Evolutionary conservation across 2,888 invertebrate genomes (phyloP).

Genomic region (Erannis defoliaria): DNA sequence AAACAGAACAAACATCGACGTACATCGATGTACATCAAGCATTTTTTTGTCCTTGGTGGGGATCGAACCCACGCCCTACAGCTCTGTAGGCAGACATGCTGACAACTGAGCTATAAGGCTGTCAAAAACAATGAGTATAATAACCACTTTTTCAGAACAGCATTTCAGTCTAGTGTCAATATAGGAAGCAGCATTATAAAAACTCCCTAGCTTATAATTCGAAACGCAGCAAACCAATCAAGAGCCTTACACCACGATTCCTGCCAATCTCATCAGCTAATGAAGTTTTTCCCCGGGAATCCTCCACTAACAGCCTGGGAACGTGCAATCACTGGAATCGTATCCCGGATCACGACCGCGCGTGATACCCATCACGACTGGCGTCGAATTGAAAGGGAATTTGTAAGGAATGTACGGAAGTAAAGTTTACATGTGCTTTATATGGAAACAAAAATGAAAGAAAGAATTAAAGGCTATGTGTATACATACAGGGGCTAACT

Average conservation of each 20-base stretch:
- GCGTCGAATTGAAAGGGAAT: slow-evolving; percentile 43
- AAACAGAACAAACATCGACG: too few species aligned
- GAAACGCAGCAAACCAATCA: slow-evolving; percentile 8
- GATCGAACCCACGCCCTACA: too few species aligned
- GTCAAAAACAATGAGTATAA: too few species aligned
- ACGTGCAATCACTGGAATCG: slow-evolving; percentile 19
- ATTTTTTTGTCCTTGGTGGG: too few species aligned
- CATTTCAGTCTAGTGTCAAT: neutral
- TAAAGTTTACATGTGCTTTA: slow-evolving; percentile 2
- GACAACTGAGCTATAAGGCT: too few species aligned
- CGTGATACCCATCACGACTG: slow-evolving; percentile 72
- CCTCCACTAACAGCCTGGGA: slow-evolving; percentile 20
- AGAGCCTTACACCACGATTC: neutral
- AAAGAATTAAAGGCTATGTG: too few species aligned
- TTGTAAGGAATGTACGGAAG: slow-evolving; percentile 37
- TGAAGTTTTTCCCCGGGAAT: slow-evolving; percentile 14
- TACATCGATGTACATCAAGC: too few species aligned
- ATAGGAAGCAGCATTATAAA: neutral
- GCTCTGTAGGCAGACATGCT: too few species aligned
- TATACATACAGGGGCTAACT: too few species aligned
- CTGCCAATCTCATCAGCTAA: slow-evolving; percentile 28
- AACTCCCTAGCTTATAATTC: neutral
- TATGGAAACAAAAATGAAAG: neutral
- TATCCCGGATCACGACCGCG: slow-evolving; percentile 58
- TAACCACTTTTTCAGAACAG: too few species aligned